Percentiles rank a stretch among this genome's conserved stretches.
These are phyloP conservation scores for Diloba caeruleocephala DNA, from an alignment of 2,888 invertebrate genomes.

Conservation along the genomic window DNA sequence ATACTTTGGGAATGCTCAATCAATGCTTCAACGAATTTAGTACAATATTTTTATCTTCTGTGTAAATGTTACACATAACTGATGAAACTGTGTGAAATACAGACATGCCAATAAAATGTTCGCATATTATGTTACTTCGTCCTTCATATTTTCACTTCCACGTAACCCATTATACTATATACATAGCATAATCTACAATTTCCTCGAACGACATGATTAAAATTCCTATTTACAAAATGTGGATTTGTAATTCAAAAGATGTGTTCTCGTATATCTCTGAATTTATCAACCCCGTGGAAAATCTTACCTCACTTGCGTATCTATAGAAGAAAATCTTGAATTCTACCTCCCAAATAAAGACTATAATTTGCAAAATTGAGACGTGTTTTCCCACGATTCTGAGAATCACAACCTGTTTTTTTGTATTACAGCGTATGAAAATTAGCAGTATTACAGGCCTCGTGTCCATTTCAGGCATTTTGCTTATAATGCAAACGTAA, in stretches of 20 bases:
- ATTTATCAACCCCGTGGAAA: constrained; percentile 15
- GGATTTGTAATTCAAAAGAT: constrained; percentile 9
- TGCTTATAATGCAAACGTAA: not conserved
- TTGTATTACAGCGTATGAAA: constrained; percentile 25
- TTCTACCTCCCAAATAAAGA: constrained; percentile 25
- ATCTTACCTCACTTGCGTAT: constrained; percentile 25
- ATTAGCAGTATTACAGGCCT: constrained; percentile 27
- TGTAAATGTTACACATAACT: too few relatives aligned
- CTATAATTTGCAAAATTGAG: constrained; percentile 56
- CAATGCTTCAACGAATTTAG: too few relatives aligned
- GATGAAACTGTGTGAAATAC: too few relatives aligned
- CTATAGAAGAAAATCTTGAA: constrained; percentile 42
- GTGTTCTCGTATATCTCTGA: constrained; percentile 20
- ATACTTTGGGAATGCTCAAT: too few relatives aligned
- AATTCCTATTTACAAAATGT: constrained; percentile 8
- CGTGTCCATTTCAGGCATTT: constrained; percentile 14
- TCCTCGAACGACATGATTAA: constrained; percentile 3
- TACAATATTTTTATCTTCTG: too few relatives aligned
- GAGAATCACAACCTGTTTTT: constrained; percentile 25
- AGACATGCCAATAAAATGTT: too few relatives aligned
- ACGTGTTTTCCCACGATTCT: constrained; percentile 27
- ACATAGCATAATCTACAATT: constrained; percentile 1
- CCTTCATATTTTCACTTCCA: too few relatives aligned
- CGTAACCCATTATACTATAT: not conserved
- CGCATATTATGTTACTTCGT: too few relatives aligned